These are phyloP conservation scores for Sternarchorhynchus goeldii DNA, from an alignment of 2,797 vertebrate genomes.

Conservation along the genomic window DNA sequence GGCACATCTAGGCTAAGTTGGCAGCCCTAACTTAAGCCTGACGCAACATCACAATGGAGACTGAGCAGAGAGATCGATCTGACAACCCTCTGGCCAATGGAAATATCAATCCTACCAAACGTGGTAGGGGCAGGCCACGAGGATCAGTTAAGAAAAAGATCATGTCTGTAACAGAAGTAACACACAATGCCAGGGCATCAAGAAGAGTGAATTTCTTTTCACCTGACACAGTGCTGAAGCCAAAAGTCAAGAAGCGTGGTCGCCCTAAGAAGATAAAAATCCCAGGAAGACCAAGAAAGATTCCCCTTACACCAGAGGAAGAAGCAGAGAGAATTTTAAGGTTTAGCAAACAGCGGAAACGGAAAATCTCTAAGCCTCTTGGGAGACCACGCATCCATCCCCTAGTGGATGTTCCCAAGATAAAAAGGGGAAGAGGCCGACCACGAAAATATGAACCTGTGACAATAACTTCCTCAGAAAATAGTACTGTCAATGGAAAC, in stretches of 20 bases:
- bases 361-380: slow-evolving; percentile 74
- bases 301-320: slow-evolving; percentile 68
- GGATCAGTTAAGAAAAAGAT: slow-evolving; percentile 62
- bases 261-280: slow-evolving; percentile 60
- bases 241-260: slow-evolving; percentile 60
- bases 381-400: slow-evolving; percentile 78
- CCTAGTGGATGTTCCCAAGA: slow-evolving; percentile 49
- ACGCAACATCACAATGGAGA: slow-evolving; percentile 46
- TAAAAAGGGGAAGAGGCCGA: slow-evolving; percentile 69
- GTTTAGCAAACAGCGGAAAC: slow-evolving; percentile 58
- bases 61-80: slow-evolving; percentile 33
- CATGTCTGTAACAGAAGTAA: slow-evolving; percentile 27
- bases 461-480: slow-evolving; percentile 9
- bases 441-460: slow-evolving; percentile 67
- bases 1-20: slow-evolving; percentile 20
- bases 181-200: slow-evolving; percentile 55
- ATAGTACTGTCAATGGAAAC: background rate
- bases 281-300: slow-evolving; percentile 74
- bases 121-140: slow-evolving; percentile 67
- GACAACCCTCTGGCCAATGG: slow-evolving; percentile 59
- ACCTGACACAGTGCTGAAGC: slow-evolving; percentile 39
- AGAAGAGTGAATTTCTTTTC: slow-evolving; percentile 53
- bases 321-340: slow-evolving; percentile 52
- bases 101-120: slow-evolving; percentile 56
- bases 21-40: slow-evolving; percentile 36